These are phyloP conservation scores for Ditylenchus dipsaci DNA, from an alignment of 1,140 invertebrate species.

Conservation along the genomic window DNA sequence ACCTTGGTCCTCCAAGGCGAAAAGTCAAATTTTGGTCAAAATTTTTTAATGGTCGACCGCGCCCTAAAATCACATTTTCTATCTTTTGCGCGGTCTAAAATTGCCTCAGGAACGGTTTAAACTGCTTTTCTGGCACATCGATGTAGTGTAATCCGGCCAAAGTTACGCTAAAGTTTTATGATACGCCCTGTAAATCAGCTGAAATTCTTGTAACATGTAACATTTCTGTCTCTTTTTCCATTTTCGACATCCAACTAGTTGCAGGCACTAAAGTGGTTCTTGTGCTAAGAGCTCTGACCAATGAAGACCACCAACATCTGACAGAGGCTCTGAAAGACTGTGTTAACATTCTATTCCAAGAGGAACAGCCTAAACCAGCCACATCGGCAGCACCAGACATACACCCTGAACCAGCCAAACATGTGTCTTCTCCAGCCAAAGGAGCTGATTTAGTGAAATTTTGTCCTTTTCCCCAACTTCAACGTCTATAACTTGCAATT, in stretches of 20 bases:
- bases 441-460: background rate
- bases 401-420: background rate
- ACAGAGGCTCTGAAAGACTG: slow-evolving; percentile 12
- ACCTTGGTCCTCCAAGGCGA: no score
- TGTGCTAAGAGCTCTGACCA: slow-evolving; percentile 19
- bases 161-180: no score
- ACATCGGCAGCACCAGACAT: background rate
- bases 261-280: slow-evolving; percentile 7
- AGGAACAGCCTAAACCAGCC: background rate
- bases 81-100: no score
- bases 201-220: background rate
- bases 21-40: no score
- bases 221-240: background rate
- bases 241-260: no score
- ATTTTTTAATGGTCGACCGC: no score
- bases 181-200: no score
- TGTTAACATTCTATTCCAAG: slow-evolving; percentile 2
- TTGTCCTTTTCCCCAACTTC: background rate
- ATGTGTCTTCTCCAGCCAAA: background rate
- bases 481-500: background rate
- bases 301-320: slow-evolving; percentile 23
- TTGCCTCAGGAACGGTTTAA: no score
- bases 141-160: no score
- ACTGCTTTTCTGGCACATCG: no score
- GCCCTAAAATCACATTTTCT: no score